phyloP scores from a whole-genome alignment of 1,140 invertebrate species.

The Euwallacea fornicatus region DNA sequence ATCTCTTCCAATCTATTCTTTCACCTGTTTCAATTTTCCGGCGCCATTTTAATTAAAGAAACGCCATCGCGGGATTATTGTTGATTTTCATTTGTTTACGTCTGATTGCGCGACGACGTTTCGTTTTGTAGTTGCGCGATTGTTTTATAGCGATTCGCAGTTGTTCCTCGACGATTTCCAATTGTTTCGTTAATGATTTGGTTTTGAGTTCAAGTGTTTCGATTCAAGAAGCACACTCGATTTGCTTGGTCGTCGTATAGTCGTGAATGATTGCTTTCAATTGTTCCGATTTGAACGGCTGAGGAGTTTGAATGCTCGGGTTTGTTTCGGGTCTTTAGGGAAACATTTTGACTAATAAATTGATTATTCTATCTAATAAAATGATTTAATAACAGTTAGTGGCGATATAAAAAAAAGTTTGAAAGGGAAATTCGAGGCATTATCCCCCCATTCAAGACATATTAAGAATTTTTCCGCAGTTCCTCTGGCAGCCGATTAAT shows the following conservation, averaged over 20 bases:
- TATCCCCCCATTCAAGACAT: conserved; percentile 31
- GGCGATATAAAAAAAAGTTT: conserved; percentile 29
- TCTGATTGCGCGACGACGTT: conserved; percentile 8
- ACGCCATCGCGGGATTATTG: conserved; percentile 16
- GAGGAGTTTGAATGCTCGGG: too few relatives aligned
- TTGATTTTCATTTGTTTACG: conserved; percentile 32
- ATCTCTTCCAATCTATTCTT: conserved; percentile 22
- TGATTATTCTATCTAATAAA: background rate
- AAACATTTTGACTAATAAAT: background rate
- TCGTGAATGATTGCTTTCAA: conserved; percentile 20
- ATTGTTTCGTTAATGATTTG: conserved; percentile 36
- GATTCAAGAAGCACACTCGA: conserved; percentile 13
- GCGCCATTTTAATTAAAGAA: conserved; percentile 35
- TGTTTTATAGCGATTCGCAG: conserved; percentile 16
- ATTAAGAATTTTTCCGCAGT: conserved; percentile 39
- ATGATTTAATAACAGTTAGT: conserved; percentile 33
- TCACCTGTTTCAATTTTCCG: conserved; percentile 31
- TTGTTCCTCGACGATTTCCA: conserved; percentile 12
- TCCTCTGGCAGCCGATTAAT: conserved; percentile 36
- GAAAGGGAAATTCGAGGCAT: conserved; percentile 29
- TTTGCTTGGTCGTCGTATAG: conserved; percentile 14
- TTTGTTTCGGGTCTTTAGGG: background rate
- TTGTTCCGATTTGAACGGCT: conserved; percentile 4
- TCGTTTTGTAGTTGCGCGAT: conserved; percentile 18
- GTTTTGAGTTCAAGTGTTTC: conserved; percentile 30